A percentile compares a stretch with the other conserved stretches of the same genome.
phyloP scores from a whole-genome alignment of 2,113 vertebrate species.

The Strix uralensis region DNA sequence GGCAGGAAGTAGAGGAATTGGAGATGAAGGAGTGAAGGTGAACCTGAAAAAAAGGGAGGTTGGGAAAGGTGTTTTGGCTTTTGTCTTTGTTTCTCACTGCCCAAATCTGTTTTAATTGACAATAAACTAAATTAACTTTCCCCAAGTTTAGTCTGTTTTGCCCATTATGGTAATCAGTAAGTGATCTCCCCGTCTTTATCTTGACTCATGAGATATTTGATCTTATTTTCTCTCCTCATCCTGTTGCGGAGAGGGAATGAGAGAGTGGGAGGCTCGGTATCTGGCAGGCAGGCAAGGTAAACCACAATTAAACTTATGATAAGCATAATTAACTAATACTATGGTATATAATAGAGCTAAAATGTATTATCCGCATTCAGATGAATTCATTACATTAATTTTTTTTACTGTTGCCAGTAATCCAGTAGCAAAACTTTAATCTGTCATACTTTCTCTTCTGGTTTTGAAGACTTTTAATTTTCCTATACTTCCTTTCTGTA shows the following conservation, averaged over 20 bases:
- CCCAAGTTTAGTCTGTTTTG: neutral
- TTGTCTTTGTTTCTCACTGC: neutral
- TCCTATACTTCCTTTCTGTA: neutral
- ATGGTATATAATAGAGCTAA: neutral
- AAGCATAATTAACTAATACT: neutral
- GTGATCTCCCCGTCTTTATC: neutral
- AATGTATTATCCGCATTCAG: neutral
- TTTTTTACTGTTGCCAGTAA: neutral
- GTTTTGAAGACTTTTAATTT: neutral
- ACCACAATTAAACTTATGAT: neutral
- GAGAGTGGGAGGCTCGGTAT: too few relatives aligned
- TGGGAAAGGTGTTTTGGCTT: neutral
- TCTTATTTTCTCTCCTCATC: neutral
- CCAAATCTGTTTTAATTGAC: neutral
- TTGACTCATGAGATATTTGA: neutral
- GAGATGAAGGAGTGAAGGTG: neutral
- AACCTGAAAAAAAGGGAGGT: accelerated
- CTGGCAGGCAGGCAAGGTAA: neutral
- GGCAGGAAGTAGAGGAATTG: neutral
- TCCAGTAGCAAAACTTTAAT: neutral
- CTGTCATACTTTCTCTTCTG: neutral
- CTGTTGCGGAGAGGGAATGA: neutral
- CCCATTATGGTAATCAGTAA: neutral
- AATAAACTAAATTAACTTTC: neutral
- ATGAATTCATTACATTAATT: neutral